Evolutionary conservation across 2,113 vertebrate genomes (phyloP).

Genomic region (Oreotrochilus melanogaster): DNA sequence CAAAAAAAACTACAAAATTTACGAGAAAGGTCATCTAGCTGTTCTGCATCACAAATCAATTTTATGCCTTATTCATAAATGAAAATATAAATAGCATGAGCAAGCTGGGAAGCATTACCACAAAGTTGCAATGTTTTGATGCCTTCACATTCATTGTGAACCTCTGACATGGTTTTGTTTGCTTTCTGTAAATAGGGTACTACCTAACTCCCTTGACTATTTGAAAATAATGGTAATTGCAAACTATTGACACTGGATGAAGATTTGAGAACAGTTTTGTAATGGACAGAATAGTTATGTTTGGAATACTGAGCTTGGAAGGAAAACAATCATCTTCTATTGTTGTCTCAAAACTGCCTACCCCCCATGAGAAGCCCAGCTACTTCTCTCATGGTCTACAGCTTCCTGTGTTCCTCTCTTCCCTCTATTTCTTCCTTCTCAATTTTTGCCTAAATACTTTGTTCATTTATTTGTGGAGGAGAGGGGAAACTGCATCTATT

Average conservation of each 20-base stretch:
- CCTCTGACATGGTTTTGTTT: not conserved
- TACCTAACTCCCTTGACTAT: not conserved
- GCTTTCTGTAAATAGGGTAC: not conserved
- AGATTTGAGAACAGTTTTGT: not conserved
- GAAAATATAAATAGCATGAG: not conserved
- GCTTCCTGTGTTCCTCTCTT: not conserved
- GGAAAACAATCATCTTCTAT: not conserved
- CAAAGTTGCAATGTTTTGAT: not conserved
- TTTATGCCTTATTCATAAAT: not conserved
- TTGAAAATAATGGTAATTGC: not conserved
- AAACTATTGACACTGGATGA: not conserved
- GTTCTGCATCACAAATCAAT: accelerated
- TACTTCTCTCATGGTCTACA: not conserved
- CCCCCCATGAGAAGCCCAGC: not conserved
- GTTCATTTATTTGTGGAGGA: not conserved
- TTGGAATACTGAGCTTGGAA: not conserved
- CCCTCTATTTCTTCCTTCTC: not conserved
- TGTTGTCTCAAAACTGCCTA: not conserved
- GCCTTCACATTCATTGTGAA: not conserved
- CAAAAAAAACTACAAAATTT: not conserved
- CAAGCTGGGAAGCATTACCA: not conserved
- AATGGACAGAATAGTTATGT: not conserved
- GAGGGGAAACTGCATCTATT: not conserved
- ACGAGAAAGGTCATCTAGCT: not conserved
- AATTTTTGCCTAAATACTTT: not conserved